Conservation (phyloP, 2,888 invertebrate genomes). For the Drosophila subquinaria region DNA sequence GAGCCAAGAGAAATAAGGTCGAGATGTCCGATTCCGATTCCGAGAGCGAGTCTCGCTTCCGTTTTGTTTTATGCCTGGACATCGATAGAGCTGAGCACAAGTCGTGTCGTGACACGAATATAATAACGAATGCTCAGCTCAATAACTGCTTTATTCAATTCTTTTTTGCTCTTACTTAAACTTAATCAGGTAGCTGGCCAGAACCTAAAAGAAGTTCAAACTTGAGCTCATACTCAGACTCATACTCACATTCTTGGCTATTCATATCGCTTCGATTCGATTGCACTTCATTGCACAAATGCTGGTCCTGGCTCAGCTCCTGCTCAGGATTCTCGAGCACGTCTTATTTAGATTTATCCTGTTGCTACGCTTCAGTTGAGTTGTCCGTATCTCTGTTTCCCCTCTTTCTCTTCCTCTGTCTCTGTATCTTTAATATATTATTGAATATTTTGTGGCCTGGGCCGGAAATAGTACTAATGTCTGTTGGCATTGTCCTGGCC, state of each 20-base stretch:
- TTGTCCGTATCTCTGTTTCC: conserved; percentile 62
- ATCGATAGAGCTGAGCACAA: conserved; percentile 26
- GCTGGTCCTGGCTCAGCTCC: conserved; percentile 28
- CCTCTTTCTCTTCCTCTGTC: background rate
- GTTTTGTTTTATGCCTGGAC: conserved; percentile 55
- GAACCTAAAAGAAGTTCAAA: background rate
- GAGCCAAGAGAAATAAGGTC: background rate
- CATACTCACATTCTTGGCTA: conserved; percentile 4
- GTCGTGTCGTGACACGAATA: conserved; percentile 24
- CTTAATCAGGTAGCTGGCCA: conserved; percentile 22
- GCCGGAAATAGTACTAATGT: conserved; percentile 77
- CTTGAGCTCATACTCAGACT: background rate
- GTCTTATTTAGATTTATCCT: conserved; percentile 80
- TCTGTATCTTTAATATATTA: conserved; percentile 68
- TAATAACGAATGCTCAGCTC: conserved; percentile 1
- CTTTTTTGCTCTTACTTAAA: background rate
- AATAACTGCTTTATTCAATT: background rate
- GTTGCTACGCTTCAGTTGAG: conserved; percentile 75
- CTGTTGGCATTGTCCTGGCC: conserved; percentile 35
- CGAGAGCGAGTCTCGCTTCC: conserved; percentile 46
- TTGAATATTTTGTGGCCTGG: conserved; percentile 75
- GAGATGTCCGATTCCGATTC: conserved; percentile 6
- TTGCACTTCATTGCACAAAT: conserved; percentile 77
- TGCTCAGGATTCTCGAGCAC: conserved; percentile 54
- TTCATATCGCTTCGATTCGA: conserved; percentile 58